phyloP scores from a whole-genome alignment of 2,797 vertebrate species.

The Parambassis ranga region DNA sequence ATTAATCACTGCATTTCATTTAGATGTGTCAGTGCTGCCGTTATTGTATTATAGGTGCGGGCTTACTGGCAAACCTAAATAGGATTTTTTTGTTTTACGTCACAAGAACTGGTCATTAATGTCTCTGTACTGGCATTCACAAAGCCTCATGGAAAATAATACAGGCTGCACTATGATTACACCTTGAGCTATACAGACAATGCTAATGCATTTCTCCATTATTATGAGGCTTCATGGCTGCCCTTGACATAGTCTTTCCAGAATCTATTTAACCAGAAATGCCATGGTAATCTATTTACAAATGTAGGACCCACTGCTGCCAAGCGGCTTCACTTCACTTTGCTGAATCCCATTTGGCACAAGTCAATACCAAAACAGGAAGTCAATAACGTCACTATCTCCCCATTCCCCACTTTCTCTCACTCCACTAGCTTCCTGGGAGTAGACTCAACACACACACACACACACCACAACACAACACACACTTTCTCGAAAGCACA shows the following conservation, averaged over 20 bases:
- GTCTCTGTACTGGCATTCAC: neutral
- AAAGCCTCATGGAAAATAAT: neutral
- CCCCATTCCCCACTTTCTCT: slow-evolving; percentile 60
- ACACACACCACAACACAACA: slow-evolving; percentile 18
- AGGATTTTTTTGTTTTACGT: neutral
- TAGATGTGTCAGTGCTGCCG: neutral
- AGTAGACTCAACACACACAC: slow-evolving; percentile 39
- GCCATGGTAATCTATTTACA: slow-evolving; percentile 54
- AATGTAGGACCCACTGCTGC: slow-evolving; percentile 40
- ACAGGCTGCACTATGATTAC: neutral
- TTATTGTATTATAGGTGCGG: too few species aligned
- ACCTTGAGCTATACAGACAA: slow-evolving; percentile 3
- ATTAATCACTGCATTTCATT: neutral
- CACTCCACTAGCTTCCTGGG: slow-evolving; percentile 65
- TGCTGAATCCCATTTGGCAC: slow-evolving; percentile 67
- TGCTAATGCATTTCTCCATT: neutral
- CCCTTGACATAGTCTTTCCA: neutral
- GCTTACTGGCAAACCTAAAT: too few species aligned
- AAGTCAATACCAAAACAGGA: slow-evolving; percentile 78
- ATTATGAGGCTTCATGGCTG: neutral
- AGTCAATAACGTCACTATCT: slow-evolving; percentile 68
- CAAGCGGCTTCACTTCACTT: slow-evolving; percentile 45
- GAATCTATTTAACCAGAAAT: slow-evolving; percentile 42
- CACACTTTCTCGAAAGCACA: slow-evolving; percentile 48
- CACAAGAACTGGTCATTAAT: slow-evolving; percentile 20